These are phyloP conservation scores for Nibea coibor DNA, from an alignment of 2,113 vertebrate genomes.

Conservation along the genomic window DNA sequence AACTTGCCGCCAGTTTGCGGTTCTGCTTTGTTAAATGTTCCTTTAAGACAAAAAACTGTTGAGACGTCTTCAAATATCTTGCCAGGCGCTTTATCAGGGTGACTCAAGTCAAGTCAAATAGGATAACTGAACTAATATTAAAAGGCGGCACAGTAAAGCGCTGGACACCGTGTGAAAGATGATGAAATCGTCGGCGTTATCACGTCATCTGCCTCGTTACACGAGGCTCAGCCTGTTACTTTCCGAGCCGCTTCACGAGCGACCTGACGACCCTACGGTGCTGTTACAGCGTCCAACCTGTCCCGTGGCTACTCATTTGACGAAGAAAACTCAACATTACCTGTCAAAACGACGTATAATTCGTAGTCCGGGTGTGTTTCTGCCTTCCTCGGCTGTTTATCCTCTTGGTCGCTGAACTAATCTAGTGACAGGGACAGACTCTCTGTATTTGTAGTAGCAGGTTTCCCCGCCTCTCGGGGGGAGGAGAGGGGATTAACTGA, in stretches of 20 bases:
- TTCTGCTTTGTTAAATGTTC: not conserved
- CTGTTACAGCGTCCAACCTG: not conserved
- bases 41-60: not conserved
- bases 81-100: not conserved
- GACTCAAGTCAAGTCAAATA: not conserved
- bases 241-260: not conserved
- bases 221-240: slow-evolving; percentile 4
- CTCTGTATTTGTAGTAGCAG: slow-evolving; percentile 37
- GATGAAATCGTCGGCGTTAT: slow-evolving; percentile 34
- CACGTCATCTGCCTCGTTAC: not conserved
- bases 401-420: not conserved
- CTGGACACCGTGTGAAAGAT: not conserved
- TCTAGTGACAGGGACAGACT: not conserved
- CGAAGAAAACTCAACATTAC: slow-evolving; percentile 30
- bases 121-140: no score
- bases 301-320: not conserved
- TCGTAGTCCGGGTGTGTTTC: not conserved
- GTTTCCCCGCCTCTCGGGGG: slow-evolving; percentile 47
- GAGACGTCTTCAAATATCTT: not conserved
- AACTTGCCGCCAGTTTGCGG: not conserved
- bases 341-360: slow-evolving; percentile 2
- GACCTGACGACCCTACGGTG: not conserved
- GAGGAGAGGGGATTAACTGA: no score
- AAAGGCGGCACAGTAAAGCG: no score
- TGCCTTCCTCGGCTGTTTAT: not conserved